phyloP scores from a whole-genome alignment of 2,113 vertebrate species.

The Tetrax tetrax region DNA sequence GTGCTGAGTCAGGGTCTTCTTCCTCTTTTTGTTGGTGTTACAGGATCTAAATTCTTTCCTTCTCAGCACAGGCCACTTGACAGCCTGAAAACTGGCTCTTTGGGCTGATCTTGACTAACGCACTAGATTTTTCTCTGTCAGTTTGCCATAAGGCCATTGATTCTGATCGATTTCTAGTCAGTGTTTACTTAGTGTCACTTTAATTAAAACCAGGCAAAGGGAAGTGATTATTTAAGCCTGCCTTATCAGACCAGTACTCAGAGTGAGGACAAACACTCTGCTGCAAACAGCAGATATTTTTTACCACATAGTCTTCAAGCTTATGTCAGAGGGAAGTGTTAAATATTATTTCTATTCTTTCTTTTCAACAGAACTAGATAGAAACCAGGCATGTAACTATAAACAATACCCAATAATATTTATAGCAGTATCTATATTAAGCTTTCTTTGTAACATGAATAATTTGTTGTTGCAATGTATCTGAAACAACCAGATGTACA shows the following conservation, averaged over 20 bases:
- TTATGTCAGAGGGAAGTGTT: neutral
- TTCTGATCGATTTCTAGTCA: conserved; percentile 38
- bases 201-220: conserved; percentile 45
- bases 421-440: conserved; percentile 2
- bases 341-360: conserved; percentile 29
- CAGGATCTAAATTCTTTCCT: neutral
- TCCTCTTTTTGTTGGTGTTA: neutral
- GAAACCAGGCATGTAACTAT: neutral
- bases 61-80: accelerated
- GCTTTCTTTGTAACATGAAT: neutral
- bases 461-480: neutral
- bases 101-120: neutral
- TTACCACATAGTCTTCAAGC: neutral
- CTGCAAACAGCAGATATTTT: neutral
- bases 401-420: conserved; percentile 7
- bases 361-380: conserved; percentile 14
- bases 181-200: conserved; percentile 32
- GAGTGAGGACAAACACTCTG: conserved; percentile 10
- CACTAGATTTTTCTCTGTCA: neutral
- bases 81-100: neutral
- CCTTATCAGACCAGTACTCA: conserved; percentile 16
- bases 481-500: conserved; percentile 5
- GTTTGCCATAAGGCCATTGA: conserved; percentile 21
- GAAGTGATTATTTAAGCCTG: conserved; percentile 43
- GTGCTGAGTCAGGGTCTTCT: neutral